Evolutionary conservation across 2,113 vertebrate species (phyloP).

Genomic region (Puma concolor): DNA sequence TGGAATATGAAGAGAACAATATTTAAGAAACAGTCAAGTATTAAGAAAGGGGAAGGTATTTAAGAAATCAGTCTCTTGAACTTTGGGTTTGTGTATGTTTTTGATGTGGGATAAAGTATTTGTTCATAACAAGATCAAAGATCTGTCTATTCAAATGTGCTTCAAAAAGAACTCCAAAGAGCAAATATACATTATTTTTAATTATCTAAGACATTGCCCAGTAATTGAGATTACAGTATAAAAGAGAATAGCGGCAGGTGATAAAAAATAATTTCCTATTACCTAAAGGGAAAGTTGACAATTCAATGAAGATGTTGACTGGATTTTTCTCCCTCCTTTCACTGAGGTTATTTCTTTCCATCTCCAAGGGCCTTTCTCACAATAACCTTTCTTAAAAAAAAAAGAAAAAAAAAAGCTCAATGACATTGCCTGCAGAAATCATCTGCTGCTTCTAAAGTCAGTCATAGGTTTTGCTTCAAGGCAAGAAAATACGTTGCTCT

Average conservation of each 20-base stretch:
- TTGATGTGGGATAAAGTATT: not conserved
- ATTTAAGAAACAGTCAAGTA: not conserved
- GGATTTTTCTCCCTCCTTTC: not conserved
- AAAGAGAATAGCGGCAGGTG: not conserved
- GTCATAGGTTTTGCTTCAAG: constrained; percentile 52
- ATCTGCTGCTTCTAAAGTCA: constrained; percentile 45
- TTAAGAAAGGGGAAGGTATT: not conserved
- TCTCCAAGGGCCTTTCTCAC: constrained; percentile 55
- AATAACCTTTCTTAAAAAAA: constrained; percentile 13
- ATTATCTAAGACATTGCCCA: not conserved
- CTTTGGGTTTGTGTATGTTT: not conserved
- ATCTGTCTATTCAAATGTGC: not conserved
- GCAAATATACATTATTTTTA: constrained; percentile 20
- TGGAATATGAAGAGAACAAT: not conserved
- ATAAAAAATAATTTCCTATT: not conserved
- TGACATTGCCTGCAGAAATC: constrained; percentile 62
- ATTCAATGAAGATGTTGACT: constrained; percentile 49
- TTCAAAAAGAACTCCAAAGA: constrained; percentile 14
- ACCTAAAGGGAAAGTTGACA: not conserved
- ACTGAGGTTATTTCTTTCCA: constrained; percentile 21
- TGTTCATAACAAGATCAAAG: not conserved
- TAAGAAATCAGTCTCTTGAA: not conserved
- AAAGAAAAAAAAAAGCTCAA: not conserved
- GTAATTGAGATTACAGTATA: constrained; percentile 2
- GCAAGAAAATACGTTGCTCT: not conserved